Percentiles rank a stretch among this genome's conserved stretches.
phyloP scores from a whole-genome alignment of 2,888 invertebrate genomes.

The Salpingus planirostris region DNA sequence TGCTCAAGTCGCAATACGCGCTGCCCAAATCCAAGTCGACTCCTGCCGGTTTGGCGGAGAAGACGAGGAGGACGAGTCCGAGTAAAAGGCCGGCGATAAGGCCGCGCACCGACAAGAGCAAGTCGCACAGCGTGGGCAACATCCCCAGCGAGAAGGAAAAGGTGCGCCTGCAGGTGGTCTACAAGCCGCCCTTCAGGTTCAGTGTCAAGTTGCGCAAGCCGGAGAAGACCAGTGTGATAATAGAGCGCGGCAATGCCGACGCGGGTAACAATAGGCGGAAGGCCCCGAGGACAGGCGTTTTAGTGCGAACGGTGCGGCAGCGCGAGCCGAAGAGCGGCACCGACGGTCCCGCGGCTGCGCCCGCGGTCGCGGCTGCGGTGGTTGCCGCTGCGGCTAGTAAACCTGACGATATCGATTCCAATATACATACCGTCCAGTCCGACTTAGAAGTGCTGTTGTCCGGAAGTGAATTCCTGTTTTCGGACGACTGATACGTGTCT shows the following conservation, averaged over 20 bases:
- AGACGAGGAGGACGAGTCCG: conserved; percentile 46
- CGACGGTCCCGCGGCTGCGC: conserved; percentile 30
- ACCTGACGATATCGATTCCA: conserved; percentile 44
- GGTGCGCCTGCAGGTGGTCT: conserved; percentile 74
- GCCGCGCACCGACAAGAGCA: conserved; percentile 49
- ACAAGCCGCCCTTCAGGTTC: conserved; percentile 81
- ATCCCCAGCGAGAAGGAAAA: conserved; percentile 53
- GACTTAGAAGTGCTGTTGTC: conserved; percentile 52
- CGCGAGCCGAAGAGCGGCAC: conserved; percentile 9
- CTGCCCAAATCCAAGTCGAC: conserved; percentile 80
- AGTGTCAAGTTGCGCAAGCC: conserved; percentile 69
- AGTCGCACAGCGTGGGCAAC: conserved; percentile 58
- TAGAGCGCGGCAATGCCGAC: conserved; percentile 49
- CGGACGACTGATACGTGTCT: conserved; percentile 40
- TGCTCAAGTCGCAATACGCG: conserved; percentile 61
- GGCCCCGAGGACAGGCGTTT: conserved; percentile 41
- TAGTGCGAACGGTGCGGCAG: conserved; percentile 40
- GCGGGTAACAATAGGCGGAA: conserved; percentile 19
- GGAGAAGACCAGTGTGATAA: conserved; percentile 55
- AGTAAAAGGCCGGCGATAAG: conserved; percentile 41
- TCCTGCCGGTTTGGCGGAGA: conserved; percentile 60
- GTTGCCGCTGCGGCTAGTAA: conserved; percentile 18
- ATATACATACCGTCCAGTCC: conserved; percentile 52
- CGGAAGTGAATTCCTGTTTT: conserved; percentile 49
- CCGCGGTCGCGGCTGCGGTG: conserved; percentile 5